A percentile compares a stretch with the other conserved stretches of the same genome.
These are phyloP conservation scores for Sebastes nivosus DNA, from an alignment of 2,797 vertebrate species.

Conservation along the genomic window DNA sequence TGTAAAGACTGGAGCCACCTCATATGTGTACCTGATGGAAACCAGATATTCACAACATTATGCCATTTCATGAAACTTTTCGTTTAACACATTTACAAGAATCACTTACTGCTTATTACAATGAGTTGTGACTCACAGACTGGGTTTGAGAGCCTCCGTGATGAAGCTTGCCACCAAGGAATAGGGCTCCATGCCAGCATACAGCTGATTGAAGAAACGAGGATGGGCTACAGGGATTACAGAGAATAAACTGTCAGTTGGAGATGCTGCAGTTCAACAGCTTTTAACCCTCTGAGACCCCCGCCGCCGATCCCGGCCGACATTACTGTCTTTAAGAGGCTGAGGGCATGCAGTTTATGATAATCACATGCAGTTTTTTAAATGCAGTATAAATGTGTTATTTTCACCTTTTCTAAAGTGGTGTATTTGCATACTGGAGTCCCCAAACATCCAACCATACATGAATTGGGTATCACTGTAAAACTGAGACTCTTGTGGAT, in stretches of 20 bases:
- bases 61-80: too few relatives aligned
- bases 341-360: too few relatives aligned
- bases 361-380: too few relatives aligned
- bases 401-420: too few relatives aligned
- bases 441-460: too few relatives aligned
- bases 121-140: background rate
- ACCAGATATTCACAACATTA: slow-evolving; percentile 49
- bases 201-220: slow-evolving; percentile 90
- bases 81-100: too few relatives aligned
- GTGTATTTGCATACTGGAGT: too few relatives aligned
- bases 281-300: background rate
- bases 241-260: slow-evolving; percentile 1
- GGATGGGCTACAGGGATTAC: slow-evolving; percentile 1
- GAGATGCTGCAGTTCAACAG: background rate
- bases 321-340: too few relatives aligned
- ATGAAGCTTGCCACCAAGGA: background rate
- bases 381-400: background rate
- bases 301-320: too few relatives aligned
- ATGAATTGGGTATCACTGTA: too few relatives aligned
- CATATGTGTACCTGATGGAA: slow-evolving; percentile 86
- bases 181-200: slow-evolving; percentile 83
- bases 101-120: too few relatives aligned
- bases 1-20: slow-evolving; percentile 89
- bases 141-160: background rate
- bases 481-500: too few relatives aligned